These are phyloP conservation scores for Gortyna flavago DNA, from an alignment of 2,888 invertebrate species.

Conservation along the genomic window DNA sequence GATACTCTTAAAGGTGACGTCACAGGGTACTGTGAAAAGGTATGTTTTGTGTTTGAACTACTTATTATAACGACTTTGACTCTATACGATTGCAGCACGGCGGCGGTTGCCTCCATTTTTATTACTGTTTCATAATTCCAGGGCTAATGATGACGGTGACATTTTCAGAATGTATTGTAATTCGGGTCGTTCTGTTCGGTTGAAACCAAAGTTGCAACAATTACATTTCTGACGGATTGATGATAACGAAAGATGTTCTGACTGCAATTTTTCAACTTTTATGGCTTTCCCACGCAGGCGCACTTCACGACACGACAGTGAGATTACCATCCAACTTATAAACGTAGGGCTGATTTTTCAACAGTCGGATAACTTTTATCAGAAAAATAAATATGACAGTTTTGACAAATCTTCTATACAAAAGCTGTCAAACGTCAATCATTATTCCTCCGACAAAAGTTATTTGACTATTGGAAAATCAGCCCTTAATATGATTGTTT, in stretches of 20 bases:
- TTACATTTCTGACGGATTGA: neutral
- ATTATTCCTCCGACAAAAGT: too few relatives aligned
- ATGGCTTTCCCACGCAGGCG: too few relatives aligned
- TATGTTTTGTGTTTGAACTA: neutral
- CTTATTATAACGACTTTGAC: neutral
- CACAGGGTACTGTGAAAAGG: neutral
- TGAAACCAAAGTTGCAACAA: neutral
- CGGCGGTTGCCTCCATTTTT: neutral
- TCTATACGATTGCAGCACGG: neutral
- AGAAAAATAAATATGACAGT: too few relatives aligned
- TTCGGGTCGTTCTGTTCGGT: neutral
- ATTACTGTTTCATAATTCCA: neutral
- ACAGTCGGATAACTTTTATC: too few relatives aligned
- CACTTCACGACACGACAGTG: too few relatives aligned
- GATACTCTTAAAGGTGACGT: neutral
- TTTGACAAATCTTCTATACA: too few relatives aligned
- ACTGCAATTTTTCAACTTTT: too few relatives aligned
- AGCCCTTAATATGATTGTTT: too few relatives aligned
- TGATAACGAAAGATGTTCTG: neutral
- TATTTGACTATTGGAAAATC: too few relatives aligned
- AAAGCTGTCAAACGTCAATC: too few relatives aligned
- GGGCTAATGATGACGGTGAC: neutral
- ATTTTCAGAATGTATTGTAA: neutral
- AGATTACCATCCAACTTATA: too few relatives aligned
- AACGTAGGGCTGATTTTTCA: too few relatives aligned